Evolutionary conservation across 2,888 invertebrate genomes (phyloP), one percentile per base, ranked within the genome.

Genomic region (Nomada ruficornis): DNA sequence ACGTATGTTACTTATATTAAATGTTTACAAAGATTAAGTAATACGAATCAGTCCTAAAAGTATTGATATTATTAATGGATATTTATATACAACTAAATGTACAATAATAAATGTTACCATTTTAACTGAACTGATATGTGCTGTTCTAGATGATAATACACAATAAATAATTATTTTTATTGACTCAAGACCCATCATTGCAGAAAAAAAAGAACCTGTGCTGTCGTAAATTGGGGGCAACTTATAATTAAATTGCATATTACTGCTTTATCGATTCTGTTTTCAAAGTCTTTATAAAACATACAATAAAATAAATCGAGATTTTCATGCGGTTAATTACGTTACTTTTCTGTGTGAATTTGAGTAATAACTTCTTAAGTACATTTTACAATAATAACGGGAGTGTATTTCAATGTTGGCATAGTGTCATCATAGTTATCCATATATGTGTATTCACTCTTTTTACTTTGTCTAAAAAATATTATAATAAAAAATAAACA

Each of bases 1-100:
- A 92, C 89, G 91, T 90, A 87, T 92, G 92, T 93, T 93, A 91
- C 83, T 87, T 89, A 92, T 88, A 93, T 91, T 90, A 91, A 92
- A 90, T 91, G 92, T 92, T 93, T 91, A 91, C 84, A 86, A 88
- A 81, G 65, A 82, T 62, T 74, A 55, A 79, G 54, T 60, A 72
- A 26, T 42, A 60, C 50, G 36, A 71, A 81, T 54, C 20, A 72
- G 70, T 79, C 72, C 72, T 84, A 80, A 60, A 81, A 69, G 62
- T 67, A 88, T 85, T 84, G 71, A 83, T 77, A 83, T 80, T 81
- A 80, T 47, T 47, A 47, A 87, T 84, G 73, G 75, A 83, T 91
- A 90, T 91, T 90, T 90, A 90, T 90, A 88, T 89, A 90, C 74
- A 71, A 85, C 76, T 83, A 69, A 78, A 84, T 86, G 84, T 90